Base-by-base conservation (phyloP, 2,888 invertebrate species). In the Craniophora ligustri region DNA sequence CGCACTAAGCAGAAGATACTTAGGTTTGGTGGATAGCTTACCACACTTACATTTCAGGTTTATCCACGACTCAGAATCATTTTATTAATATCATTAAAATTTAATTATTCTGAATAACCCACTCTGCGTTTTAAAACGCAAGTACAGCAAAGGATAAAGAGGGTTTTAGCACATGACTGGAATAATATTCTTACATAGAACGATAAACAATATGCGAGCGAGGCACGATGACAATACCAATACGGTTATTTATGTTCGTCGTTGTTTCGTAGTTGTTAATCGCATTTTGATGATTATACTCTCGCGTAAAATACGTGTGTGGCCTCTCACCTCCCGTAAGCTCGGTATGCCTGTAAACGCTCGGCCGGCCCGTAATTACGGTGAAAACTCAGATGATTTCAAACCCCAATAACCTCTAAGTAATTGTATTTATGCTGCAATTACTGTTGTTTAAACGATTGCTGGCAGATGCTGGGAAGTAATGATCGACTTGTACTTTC, bases 271-370 rank as follows among this genome's bases (percentile, higher is more conserved):
- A 32, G 45, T 32, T 30, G 8, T 44, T 50, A 64, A 72, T 64
- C 36, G 56, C 18, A 13, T 30, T 41, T 48, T 31, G 28, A 18
- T 49, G 41, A 48, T 34, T 39, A 11, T 19, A 50, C 41, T 45
- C 41, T 56, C 51, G 62, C 59, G 59, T 56, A 47, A 63, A 63
- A 58, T 54, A 53, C 54, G 57, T 62, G 69, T 73, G 76, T 69
- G 78, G 72, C 76, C 71, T 71, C 56, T 66, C 60, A 65, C 68
- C 65, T 54, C 14, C 58, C 40, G 31, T 42, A 48, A 35, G 26
- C 28, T 21, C 16, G 36, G 51, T 42, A 49, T 53, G 59, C 38
- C 47, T 54, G 69, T 62, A 70, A 70, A 54, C 34, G 48, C 19
- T 50, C 47, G 15, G 46, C 50, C 48, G 41, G 47, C 45, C 38